Percentiles rank a stretch among this genome's conserved stretches.
Conservation (phyloP, 2,113 vertebrate species). For the Psittacula cyanocephala region DNA sequence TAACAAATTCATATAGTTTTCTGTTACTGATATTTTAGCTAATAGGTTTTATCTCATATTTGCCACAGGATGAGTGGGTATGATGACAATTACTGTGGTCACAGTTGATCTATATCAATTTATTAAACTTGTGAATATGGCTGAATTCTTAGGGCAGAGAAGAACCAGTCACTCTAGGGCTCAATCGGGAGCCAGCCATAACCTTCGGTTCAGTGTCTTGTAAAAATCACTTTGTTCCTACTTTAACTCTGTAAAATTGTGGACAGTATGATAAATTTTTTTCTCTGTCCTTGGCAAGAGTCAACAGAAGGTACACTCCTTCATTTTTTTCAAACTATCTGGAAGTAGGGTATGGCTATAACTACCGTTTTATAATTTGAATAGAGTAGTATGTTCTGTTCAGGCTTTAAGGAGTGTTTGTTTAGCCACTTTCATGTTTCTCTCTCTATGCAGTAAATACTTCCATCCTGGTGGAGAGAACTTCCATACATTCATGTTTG, state of each 20-base stretch:
- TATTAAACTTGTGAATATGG: neutral
- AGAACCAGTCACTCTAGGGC: fast-evolving
- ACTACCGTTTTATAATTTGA: neutral
- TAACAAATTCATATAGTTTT: neutral
- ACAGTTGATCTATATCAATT: neutral
- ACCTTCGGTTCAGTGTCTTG: neutral
- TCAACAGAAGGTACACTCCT: neutral
- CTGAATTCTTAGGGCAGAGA: neutral
- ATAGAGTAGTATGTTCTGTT: neutral
- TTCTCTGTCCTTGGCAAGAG: neutral
- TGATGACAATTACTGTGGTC: neutral
- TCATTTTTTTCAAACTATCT: neutral
- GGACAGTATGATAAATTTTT: neutral
- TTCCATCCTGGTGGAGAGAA: neutral
- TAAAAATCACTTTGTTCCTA: neutral
- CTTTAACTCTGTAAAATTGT: neutral
- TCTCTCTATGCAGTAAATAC: neutral
- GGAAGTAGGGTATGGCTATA: neutral
- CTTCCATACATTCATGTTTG: neutral
- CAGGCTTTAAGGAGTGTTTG: neutral
- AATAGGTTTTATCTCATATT: neutral
- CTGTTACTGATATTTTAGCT: neutral
- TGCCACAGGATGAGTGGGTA: neutral
- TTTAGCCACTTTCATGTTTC: neutral
- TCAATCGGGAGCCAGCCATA: neutral